phyloP scores from a whole-genome alignment of 2,113 vertebrate genomes.

The Cyanocitta stelleri region DNA sequence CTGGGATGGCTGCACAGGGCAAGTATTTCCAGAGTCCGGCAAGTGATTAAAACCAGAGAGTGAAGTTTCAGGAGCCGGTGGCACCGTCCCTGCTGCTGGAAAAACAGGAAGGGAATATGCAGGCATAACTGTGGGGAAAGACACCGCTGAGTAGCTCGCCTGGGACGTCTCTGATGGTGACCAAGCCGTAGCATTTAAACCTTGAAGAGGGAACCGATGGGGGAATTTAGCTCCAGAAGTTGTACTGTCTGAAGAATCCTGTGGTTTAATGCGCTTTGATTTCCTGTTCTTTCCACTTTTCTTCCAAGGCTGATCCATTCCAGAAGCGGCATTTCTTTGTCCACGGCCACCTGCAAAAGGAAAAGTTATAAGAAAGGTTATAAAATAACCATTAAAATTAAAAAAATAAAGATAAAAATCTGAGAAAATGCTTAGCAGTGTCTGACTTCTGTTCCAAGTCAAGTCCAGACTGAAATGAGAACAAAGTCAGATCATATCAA shows the following conservation, averaged over 20 bases:
- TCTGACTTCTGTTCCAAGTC: background rate
- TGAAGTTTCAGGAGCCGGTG: constrained; percentile 50
- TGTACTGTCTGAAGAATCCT: constrained; percentile 84
- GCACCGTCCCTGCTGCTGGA: constrained; percentile 54
- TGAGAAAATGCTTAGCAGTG: background rate
- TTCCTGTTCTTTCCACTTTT: constrained; percentile 81
- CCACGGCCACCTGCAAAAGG: constrained; percentile 42
- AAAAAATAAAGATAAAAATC: background rate
- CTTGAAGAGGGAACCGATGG: constrained; percentile 75
- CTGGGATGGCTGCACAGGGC: constrained; percentile 63
- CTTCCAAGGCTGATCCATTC: constrained; percentile 65
- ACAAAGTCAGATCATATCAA: background rate
- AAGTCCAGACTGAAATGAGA: background rate
- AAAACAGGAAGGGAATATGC: constrained; percentile 81
- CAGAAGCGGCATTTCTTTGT: constrained; percentile 42
- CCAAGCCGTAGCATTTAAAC: constrained; percentile 86
- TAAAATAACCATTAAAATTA: background rate
- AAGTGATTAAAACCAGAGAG: constrained; percentile 68
- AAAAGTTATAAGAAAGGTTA: background rate
- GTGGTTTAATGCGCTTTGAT: constrained; percentile 80
- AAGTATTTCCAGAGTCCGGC: constrained; percentile 62
- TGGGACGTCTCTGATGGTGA: constrained; percentile 83
- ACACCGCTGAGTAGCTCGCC: constrained; percentile 77
- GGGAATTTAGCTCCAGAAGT: constrained; percentile 75
- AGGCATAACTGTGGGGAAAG: constrained; percentile 81